Evolutionary conservation across 2,888 invertebrate species (phyloP).

Genomic region (Eutolmus rufibarbis): DNA sequence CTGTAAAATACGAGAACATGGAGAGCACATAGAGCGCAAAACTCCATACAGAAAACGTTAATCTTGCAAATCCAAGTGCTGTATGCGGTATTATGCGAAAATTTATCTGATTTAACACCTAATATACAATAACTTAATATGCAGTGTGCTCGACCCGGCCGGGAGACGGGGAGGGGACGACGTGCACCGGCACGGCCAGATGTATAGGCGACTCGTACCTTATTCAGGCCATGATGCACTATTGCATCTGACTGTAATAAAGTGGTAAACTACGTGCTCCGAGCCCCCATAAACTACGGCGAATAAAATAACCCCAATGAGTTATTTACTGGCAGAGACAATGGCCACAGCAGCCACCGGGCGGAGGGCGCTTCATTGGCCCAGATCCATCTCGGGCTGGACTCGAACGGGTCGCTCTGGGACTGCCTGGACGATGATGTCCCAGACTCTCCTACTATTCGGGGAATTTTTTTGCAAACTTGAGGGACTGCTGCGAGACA

Average conservation of each 20-base stretch:
- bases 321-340: constrained; percentile 39
- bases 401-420: neutral
- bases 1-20: constrained; percentile 45
- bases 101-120: constrained; percentile 66
- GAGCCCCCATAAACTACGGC: constrained; percentile 28
- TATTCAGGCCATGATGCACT: constrained; percentile 30
- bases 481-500: neutral
- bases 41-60: constrained; percentile 56
- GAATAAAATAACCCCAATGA: constrained; percentile 40
- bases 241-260: constrained; percentile 34
- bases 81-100: constrained; percentile 65
- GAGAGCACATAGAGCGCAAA: constrained; percentile 43
- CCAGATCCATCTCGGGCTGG: neutral
- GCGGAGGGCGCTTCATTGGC: constrained; percentile 11
- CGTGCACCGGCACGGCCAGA: neutral
- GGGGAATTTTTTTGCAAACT: neutral
- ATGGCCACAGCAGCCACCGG: constrained; percentile 14
- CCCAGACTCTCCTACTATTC: neutral
- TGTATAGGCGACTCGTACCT: constrained; percentile 31
- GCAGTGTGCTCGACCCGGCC: constrained; percentile 18
- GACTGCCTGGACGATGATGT: neutral
- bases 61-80: constrained; percentile 64
- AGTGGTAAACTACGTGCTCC: constrained; percentile 35
- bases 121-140: constrained; percentile 65
- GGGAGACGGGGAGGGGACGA: neutral